Conservation (phyloP, 2,888 invertebrate genomes). For the Piscicola geometra region DNA sequence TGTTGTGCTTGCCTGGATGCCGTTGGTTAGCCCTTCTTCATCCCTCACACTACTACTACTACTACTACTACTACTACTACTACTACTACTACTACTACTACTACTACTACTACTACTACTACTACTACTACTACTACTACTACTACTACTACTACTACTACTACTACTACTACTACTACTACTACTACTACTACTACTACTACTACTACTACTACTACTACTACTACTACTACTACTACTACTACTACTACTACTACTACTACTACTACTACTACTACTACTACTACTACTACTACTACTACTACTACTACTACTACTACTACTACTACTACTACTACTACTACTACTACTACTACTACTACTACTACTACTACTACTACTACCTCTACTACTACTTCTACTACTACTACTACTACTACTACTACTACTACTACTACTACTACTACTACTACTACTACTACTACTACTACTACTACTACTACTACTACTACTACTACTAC, state of each 20-base stretch:
- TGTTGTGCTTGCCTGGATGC: background rate
- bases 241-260: conserved; percentile 38
- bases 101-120: conserved; percentile 26
- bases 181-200: conserved; percentile 38
- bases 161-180: conserved; percentile 33
- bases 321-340: conserved; percentile 38
- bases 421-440: conserved; percentile 38
- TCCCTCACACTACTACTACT: conserved; percentile 34
- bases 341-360: conserved; percentile 38
- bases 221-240: conserved; percentile 38
- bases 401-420: conserved; percentile 39
- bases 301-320: conserved; percentile 38
- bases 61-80: conserved; percentile 37
- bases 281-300: conserved; percentile 38
- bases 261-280: conserved; percentile 39
- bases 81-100: conserved; percentile 39
- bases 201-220: conserved; percentile 38
- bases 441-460: conserved; percentile 37
- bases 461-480: conserved; percentile 39
- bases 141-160: background rate
- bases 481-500: conserved; percentile 37
- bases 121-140: conserved; percentile 12
- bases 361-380: conserved; percentile 37
- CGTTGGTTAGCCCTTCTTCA: background rate
- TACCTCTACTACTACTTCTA: conserved; percentile 35